Percentiles rank a stretch among this genome's conserved stretches.
Conservation (phyloP, 2,113 vertebrate species). For the Cottus gobio region DNA sequence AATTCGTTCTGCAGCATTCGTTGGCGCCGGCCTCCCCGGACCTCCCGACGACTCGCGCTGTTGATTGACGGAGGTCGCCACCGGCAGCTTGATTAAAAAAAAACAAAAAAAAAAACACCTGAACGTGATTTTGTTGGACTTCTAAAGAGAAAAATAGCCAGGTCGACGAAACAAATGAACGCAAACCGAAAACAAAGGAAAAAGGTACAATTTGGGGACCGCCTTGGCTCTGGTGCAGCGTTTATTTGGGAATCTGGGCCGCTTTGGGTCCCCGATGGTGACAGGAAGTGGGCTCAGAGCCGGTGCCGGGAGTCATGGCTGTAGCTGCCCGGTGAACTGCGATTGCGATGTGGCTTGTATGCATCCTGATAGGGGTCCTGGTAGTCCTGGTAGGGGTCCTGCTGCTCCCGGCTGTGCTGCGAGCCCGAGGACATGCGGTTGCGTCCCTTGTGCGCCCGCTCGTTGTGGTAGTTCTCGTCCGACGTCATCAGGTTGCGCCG, state of each 20-base stretch:
- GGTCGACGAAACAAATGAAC: conserved; percentile 16
- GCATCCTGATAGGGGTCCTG: conserved; percentile 91
- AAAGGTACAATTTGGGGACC: conserved; percentile 68
- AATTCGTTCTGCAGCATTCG: conserved; percentile 29
- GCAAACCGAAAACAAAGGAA: not conserved
- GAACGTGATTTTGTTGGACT: conserved; percentile 36
- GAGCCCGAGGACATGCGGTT: conserved; percentile 95
- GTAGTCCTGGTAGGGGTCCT: conserved; percentile 95
- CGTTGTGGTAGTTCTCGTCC: conserved; percentile 95
- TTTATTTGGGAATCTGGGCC: conserved; percentile 49
- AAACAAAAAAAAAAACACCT: conserved; percentile 48
- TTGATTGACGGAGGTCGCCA: conserved; percentile 22
- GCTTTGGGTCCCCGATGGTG: not conserved
- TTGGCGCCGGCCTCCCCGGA: conserved; percentile 41
- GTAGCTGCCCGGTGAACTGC: conserved; percentile 94
- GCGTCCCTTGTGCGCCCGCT: conserved; percentile 95
- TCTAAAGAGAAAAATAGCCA: conserved; percentile 49
- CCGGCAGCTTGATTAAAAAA: conserved; percentile 39
- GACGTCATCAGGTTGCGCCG: conserved; percentile 92
- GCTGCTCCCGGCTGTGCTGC: conserved; percentile 94
- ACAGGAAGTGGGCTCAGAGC: conserved; percentile 86
- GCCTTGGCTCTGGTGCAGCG: conserved; percentile 65
- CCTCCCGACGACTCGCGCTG: conserved; percentile 27
- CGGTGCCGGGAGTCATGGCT: conserved; percentile 96
- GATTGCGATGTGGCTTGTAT: conserved; percentile 94